Evolutionary conservation across 37 sponge, comb jelly and placozoan species (phyloP).

Genomic region (Mnemiopsis leidyi): DNA sequence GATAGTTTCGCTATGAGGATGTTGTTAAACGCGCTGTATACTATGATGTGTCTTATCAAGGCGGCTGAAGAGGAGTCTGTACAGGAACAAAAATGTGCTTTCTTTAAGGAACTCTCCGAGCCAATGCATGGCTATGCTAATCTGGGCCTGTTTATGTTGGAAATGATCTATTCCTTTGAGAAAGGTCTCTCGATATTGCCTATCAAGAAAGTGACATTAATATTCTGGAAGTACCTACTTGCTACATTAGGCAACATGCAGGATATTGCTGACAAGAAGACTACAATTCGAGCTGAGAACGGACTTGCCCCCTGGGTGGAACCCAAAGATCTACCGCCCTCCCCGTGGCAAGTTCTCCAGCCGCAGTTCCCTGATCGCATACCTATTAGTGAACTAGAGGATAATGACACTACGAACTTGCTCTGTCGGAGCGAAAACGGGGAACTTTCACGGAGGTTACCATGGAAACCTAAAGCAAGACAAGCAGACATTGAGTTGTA

Average conservation of each 20-base stretch:
- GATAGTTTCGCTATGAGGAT: constrained; percentile 20
- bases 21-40: constrained; percentile 8
- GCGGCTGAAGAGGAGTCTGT: not conserved
- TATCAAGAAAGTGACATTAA: constrained; percentile 35
- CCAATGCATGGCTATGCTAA: constrained; percentile 54
- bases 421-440: not conserved
- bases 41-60: constrained; percentile 32
- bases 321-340: constrained; percentile 13
- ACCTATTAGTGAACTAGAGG: not conserved
- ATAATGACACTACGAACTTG: not conserved
- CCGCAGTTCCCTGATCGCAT: constrained; percentile 17
- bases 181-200: constrained; percentile 55
- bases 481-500: constrained; percentile 62
- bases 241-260: constrained; percentile 20
- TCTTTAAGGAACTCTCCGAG: not conserved
- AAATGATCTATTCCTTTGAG: constrained; percentile 19
- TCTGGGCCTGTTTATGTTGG: constrained; percentile 31
- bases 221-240: constrained; percentile 44
- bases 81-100: not conserved
- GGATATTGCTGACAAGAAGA: not conserved
- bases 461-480: constrained; percentile 63
- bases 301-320: constrained; percentile 14
- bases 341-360: constrained; percentile 27
- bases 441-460: not conserved
- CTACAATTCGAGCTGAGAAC: not conserved